A percentile compares a stretch with the other conserved stretches of the same genome.
Conservation (phyloP, 2,797 vertebrate species). For the Phyllotis vaccarum region DNA sequence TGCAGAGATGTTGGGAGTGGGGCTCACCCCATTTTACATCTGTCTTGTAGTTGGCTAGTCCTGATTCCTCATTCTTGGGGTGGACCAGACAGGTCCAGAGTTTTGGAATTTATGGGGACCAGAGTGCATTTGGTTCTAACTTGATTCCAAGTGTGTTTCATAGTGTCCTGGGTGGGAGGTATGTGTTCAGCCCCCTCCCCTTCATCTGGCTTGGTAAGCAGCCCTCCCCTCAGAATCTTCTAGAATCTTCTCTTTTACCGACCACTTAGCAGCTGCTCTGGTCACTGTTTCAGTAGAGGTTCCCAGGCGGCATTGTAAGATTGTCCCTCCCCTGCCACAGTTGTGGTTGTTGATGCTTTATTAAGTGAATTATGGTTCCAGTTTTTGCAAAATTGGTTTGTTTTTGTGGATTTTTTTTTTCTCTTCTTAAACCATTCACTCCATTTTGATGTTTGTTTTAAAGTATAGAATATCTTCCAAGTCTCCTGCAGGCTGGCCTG, state of each 20-base stretch:
- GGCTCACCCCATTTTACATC: constrained; percentile 80
- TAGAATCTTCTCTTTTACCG: background rate
- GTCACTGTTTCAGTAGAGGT: background rate
- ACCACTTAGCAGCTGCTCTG: background rate
- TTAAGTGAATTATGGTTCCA: constrained; percentile 7
- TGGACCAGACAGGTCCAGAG: background rate
- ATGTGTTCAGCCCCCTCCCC: background rate
- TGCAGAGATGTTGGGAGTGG: background rate
- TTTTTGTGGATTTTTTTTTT: background rate
- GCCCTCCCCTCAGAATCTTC: background rate
- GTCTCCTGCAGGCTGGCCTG: background rate
- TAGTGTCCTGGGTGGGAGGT: background rate
- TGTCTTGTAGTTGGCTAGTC: constrained; percentile 78
- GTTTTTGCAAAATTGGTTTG: background rate
- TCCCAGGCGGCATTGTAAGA: background rate
- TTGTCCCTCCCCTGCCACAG: fast-evolving
- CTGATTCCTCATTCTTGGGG: constrained; percentile 42
- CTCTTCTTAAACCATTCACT: background rate
- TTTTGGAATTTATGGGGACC: background rate
- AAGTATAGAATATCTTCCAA: background rate
- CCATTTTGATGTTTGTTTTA: background rate
- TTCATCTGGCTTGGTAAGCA: background rate
- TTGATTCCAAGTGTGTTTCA: background rate
- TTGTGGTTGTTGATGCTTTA: background rate
- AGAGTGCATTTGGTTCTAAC: background rate